These are phyloP conservation scores for Pyrocephalus nanus DNA, from an alignment of 2,797 vertebrate genomes.

Conservation along the genomic window DNA sequence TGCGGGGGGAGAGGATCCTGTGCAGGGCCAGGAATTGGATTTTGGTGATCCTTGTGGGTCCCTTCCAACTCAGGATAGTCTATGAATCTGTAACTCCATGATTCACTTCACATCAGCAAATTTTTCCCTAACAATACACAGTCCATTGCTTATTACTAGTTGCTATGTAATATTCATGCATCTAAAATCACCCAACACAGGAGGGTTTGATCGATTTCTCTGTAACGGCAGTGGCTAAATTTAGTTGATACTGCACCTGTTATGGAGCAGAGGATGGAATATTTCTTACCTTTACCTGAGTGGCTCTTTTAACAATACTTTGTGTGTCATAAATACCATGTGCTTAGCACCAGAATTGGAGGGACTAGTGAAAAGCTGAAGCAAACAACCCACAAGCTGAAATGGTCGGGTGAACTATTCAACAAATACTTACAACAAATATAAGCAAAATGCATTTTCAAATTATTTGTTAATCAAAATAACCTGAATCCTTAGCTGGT, in stretches of 20 bases:
- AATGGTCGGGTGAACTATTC: not conserved
- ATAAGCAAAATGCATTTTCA: conserved; percentile 46
- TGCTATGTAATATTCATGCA: conserved; percentile 19
- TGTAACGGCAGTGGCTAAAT: conserved; percentile 1
- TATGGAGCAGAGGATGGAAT: not conserved
- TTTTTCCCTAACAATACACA: conserved; percentile 19
- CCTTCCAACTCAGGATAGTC: not conserved
- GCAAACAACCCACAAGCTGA: not conserved
- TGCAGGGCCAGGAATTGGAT: not conserved
- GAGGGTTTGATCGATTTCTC: conserved; percentile 26
- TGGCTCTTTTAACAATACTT: conserved; percentile 10
- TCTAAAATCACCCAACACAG: conserved; percentile 11
- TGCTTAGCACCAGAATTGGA: not conserved
- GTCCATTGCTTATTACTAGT: conserved; percentile 38
- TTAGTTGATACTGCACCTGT: conserved; percentile 5
- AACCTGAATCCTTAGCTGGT: conserved; percentile 18
- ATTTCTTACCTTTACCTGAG: conserved; percentile 38
- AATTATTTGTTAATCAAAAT: conserved; percentile 52
- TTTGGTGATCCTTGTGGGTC: not conserved
- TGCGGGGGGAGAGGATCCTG: too few species aligned
- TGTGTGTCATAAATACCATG: not conserved
- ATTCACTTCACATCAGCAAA: conserved; percentile 22
- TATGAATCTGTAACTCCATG: not conserved
- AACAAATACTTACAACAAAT: conserved; percentile 35
- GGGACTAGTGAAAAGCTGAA: conserved; percentile 5